These are phyloP conservation scores for Anthopleura xanthogrammica DNA, from an alignment of 92 coral and sea anemone genomes.

Conservation along the genomic window DNA sequence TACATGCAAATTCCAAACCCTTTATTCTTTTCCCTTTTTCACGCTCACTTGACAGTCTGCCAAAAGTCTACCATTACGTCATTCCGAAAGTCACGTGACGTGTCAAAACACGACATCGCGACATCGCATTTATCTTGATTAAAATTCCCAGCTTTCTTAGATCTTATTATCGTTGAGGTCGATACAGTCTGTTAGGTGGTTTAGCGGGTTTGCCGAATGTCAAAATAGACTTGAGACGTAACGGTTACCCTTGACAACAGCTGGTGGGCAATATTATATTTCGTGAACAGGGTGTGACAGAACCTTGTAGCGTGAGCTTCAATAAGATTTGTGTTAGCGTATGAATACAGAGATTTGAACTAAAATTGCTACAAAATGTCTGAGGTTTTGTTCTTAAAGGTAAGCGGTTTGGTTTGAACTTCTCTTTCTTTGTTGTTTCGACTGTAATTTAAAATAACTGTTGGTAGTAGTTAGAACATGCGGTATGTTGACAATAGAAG, in stretches of 20 bases:
- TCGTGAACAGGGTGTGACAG: slow-evolving; percentile 32
- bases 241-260: slow-evolving; percentile 30
- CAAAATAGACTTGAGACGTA: slow-evolving; percentile 2
- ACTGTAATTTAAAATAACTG: neutral
- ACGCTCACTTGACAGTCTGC: neutral
- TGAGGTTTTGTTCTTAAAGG: slow-evolving; percentile 6
- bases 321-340: neutral
- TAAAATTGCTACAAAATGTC: neutral
- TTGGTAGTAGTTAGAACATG: neutral
- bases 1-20: neutral
- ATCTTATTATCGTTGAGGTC: neutral
- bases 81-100: neutral
- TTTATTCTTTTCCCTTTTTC: neutral
- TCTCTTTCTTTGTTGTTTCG: neutral
- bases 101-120: neutral
- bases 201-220: neutral
- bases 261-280: slow-evolving; percentile 27
- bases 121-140: neutral
- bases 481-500: neutral
- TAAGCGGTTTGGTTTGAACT: neutral
- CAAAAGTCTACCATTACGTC: neutral
- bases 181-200: slow-evolving; percentile 6
- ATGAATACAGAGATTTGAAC: neutral
- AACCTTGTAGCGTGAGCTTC: slow-evolving; percentile 9
- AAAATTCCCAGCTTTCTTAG: too few relatives aligned